A percentile compares a stretch with the other conserved stretches of the same genome.
Evolutionary conservation across 2,113 vertebrate species (phyloP).

Genomic region (Pachyramphus minor): DNA sequence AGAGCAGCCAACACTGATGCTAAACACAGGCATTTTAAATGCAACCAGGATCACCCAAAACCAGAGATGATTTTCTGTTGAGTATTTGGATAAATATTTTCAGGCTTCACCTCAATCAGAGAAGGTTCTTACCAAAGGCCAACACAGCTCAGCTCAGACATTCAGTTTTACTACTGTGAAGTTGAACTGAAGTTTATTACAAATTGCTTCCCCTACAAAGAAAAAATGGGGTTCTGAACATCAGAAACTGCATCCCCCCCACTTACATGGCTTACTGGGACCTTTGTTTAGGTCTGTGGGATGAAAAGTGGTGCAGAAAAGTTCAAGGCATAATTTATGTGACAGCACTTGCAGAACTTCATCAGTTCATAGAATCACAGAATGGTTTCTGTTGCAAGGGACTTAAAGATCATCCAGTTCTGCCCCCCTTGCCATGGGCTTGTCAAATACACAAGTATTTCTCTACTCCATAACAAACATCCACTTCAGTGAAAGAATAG

Average conservation of each 20-base stretch:
- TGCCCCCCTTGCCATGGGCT: neutral
- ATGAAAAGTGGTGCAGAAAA: neutral
- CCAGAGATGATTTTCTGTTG: neutral
- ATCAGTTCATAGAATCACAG: neutral
- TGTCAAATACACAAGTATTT: neutral
- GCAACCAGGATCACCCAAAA: neutral
- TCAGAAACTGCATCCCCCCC: neutral
- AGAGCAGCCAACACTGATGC: neutral
- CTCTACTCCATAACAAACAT: neutral
- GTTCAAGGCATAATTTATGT: neutral
- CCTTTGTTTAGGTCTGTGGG: neutral
- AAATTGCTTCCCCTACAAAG: neutral
- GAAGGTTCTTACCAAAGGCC: neutral
- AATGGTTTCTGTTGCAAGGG: neutral
- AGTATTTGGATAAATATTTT: neutral
- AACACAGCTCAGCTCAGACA: neutral
- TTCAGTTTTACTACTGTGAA: neutral
- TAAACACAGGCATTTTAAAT: neutral
- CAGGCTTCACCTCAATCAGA: neutral
- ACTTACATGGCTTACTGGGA: fast-evolving
- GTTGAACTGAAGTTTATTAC: neutral
- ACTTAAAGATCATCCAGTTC: neutral
- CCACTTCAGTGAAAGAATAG: neutral
- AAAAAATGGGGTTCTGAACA: neutral
- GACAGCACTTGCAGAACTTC: neutral